These are phyloP conservation scores for Drosophila stalkeri DNA, from an alignment of 2,888 invertebrate species.

Conservation along the genomic window DNA sequence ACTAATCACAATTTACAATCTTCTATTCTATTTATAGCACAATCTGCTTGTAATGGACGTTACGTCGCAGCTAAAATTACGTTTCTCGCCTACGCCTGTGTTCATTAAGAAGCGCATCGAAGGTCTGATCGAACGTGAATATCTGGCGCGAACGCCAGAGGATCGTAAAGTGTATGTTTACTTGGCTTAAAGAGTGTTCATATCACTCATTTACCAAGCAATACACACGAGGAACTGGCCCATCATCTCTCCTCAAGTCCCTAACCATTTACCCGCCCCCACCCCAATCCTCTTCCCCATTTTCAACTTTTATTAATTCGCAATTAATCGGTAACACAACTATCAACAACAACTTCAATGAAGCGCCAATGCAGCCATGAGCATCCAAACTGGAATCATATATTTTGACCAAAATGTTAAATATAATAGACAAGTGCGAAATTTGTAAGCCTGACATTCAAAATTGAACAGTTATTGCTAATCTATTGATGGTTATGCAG, in stretches of 20 bases:
- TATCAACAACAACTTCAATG: constrained; percentile 19
- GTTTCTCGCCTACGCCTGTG: constrained; percentile 98
- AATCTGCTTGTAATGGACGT: constrained; percentile 98
- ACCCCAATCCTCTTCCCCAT: not conserved
- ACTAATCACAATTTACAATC: not conserved
- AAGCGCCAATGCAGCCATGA: constrained; percentile 32
- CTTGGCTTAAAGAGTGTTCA: constrained; percentile 90
- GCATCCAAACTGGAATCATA: constrained; percentile 37
- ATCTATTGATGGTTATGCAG: constrained; percentile 33
- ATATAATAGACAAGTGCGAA: constrained; percentile 53
- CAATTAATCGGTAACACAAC: constrained; percentile 23
- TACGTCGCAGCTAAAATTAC: constrained; percentile 97
- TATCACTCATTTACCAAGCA: constrained; percentile 27
- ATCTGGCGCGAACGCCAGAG: constrained; percentile 98
- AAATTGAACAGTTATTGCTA: constrained; percentile 71
- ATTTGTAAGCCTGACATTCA: constrained; percentile 69
- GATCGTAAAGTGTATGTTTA: constrained; percentile 98
- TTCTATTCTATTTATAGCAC: constrained; percentile 87
- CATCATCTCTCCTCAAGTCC: constrained; percentile 11
- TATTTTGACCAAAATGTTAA: constrained; percentile 64
- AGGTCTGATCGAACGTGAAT: constrained; percentile 99
- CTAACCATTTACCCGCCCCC: not conserved
- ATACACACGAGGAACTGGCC: constrained; percentile 24
- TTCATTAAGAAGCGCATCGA: constrained; percentile 99
- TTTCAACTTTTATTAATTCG: constrained; percentile 19